phyloP scores from a whole-genome alignment of 2,113 vertebrate genomes.

The Clarias macrocephalus region DNA sequence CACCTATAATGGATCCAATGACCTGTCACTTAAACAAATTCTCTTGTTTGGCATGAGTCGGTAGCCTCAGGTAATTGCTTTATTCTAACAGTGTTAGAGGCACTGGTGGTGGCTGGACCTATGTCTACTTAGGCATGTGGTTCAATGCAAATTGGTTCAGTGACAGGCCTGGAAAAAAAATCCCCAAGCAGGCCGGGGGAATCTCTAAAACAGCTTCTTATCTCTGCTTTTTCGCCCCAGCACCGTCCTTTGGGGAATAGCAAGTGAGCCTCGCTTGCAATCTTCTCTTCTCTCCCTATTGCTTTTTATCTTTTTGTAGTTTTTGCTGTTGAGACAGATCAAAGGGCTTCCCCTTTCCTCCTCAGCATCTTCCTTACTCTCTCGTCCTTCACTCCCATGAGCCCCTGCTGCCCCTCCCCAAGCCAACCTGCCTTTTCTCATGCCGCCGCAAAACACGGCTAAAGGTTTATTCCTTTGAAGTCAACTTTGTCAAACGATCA shows the following conservation, averaged over 20 bases:
- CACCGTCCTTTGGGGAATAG: slow-evolving; percentile 64
- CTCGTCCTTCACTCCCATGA: slow-evolving; percentile 35
- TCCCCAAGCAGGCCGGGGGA: slow-evolving; percentile 63
- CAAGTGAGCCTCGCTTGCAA: slow-evolving; percentile 67
- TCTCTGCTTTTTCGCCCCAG: slow-evolving; percentile 62
- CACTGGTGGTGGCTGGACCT: slow-evolving; percentile 62
- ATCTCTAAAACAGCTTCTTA: slow-evolving; percentile 68
- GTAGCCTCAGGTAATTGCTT: slow-evolving; percentile 62
- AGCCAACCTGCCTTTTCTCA: slow-evolving; percentile 55
- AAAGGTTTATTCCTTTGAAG: slow-evolving; percentile 67
- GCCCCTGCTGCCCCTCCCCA: slow-evolving; percentile 38
- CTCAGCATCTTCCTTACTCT: slow-evolving; percentile 60
- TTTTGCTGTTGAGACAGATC: slow-evolving; percentile 68
- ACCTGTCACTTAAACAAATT: slow-evolving; percentile 68
- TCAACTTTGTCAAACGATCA: slow-evolving; percentile 67
- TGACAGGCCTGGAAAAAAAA: slow-evolving; percentile 62
- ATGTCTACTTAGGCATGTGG: slow-evolving; percentile 65
- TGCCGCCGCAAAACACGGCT: slow-evolving; percentile 55
- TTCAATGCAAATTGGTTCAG: slow-evolving; percentile 78
- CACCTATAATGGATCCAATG: slow-evolving; percentile 54
- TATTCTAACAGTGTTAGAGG: slow-evolving; percentile 66
- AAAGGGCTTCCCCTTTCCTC: slow-evolving; percentile 70
- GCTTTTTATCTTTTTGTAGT: slow-evolving; percentile 62
- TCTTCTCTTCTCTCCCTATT: slow-evolving; percentile 61
- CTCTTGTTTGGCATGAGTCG: slow-evolving; percentile 63